Percentiles rank a stretch among this genome's conserved stretches.
Conservation (phyloP, 1,140 invertebrate species). For the Mercenaria mercenaria region DNA sequence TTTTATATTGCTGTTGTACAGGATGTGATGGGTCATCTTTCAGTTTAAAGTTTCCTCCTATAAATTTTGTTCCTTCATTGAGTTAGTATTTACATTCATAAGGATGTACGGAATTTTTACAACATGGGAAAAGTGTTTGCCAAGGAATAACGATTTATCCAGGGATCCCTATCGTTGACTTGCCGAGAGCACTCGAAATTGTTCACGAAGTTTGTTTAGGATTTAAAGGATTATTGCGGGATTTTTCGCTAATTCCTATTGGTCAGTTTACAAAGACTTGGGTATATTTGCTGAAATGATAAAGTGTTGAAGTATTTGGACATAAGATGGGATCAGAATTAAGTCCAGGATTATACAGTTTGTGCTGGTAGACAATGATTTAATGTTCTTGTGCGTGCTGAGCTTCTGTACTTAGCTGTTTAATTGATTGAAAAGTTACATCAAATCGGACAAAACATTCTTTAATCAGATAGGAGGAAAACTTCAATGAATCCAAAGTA, state of each 20-base stretch:
- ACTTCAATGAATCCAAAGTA: too few relatives aligned
- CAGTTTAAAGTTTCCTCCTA: slow-evolving; percentile 28
- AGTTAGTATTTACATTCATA: background rate
- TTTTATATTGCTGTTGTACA: background rate
- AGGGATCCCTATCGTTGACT: background rate
- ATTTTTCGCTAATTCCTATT: slow-evolving; percentile 31
- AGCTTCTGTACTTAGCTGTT: background rate
- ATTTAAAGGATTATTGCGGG: slow-evolving; percentile 44
- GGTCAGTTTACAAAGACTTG: slow-evolving; percentile 38
- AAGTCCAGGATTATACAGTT: background rate
- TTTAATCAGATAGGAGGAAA: background rate
- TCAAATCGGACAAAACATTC: background rate
- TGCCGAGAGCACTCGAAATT: background rate
- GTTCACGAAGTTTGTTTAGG: background rate
- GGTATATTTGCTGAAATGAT: slow-evolving; percentile 37
- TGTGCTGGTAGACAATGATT: background rate
- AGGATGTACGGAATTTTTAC: slow-evolving; percentile 17
- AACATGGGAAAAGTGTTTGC: slow-evolving; percentile 24
- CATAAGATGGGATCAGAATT: background rate
- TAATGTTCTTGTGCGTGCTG: background rate
- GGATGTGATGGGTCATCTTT: slow-evolving; percentile 36
- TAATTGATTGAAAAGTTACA: background rate
- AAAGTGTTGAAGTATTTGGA: background rate
- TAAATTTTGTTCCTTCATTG: background rate
- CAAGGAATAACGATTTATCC: slow-evolving; percentile 37